Base-by-base conservation (phyloP, 2,888 invertebrate genomes). In the Coenonympha glycerion region DNA sequence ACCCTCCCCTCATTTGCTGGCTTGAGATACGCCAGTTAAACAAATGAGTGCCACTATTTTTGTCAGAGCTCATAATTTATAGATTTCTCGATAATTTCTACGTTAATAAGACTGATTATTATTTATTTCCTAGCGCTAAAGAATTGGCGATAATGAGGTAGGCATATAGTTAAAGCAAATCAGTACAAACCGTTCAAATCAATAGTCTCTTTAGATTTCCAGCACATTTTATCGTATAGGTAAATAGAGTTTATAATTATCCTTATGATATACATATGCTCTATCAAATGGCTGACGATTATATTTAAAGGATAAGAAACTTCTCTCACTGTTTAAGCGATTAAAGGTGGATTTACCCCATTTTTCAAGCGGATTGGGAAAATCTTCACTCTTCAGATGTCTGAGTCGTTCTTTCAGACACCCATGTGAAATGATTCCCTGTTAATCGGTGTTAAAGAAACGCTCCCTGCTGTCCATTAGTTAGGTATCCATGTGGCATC, bases 1-100 rank as follows among this genome's bases (percentile, higher is more conserved):
- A 65, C 64, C 68, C 72, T 69, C 73, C 78, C 77, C 81, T 76
- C 81, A 80, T 81, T 80, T 79, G 71, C 61, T 68, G 74, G 73
- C 81, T 81, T 79, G 76, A 82, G 80, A 75, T 75, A 73, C 76
- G 77, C 76, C 76, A 71, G 79, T 77, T 82, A 74, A 73, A 69
- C 72, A 64, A 63, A 61, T 56, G 67, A 79, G 78, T 61, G 56
- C 73, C 71, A 74, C 73, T 78, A 71, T 71, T 77, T 74, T 67
- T 69, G 63, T 72, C 70, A 65, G 57, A 65, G 68, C 71, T 74
- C 73, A 69, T 73, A 24, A 76, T 74, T 72, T 78, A 76, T 76
- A 72, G 50, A 57, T 55, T 57, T 41, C 71, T 47, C 41, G 42
- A 24, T 39, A 49, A 49, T 53, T 48, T 49, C 24, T 44, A 42